Conservation (phyloP, 2,888 invertebrate genomes). For the Latrodectus hesperus region DNA sequence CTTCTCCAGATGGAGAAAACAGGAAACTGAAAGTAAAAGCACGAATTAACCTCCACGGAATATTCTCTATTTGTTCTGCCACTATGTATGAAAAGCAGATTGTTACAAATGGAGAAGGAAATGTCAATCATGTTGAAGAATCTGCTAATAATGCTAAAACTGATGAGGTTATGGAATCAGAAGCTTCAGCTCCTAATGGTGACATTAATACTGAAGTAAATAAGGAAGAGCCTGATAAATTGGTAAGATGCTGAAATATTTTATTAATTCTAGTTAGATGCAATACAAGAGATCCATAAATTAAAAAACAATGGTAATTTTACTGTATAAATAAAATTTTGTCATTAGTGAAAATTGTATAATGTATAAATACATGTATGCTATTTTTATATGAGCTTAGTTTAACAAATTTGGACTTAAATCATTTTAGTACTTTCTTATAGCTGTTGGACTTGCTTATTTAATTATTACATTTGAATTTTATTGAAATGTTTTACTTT, state of each 20-base stretch:
- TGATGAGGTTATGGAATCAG: constrained; percentile 73
- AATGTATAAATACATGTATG: too few relatives aligned
- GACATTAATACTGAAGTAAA: constrained; percentile 72
- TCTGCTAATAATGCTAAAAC: constrained; percentile 69
- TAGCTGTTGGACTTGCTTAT: too few relatives aligned
- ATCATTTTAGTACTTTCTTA: too few relatives aligned
- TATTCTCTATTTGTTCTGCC: constrained; percentile 90
- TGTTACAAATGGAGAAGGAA: constrained; percentile 23
- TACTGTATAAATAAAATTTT: too few relatives aligned
- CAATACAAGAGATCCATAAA: too few relatives aligned
- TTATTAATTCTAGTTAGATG: too few relatives aligned
- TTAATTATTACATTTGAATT: too few relatives aligned
- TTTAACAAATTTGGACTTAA: too few relatives aligned
- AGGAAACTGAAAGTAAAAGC: constrained; percentile 97
- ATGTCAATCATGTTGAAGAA: constrained; percentile 57
- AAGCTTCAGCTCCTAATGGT: constrained; percentile 63
- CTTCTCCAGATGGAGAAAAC: constrained; percentile 90
- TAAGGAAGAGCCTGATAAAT: constrained; percentile 75
- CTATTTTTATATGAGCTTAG: too few relatives aligned
- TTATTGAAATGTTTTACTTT: too few relatives aligned
- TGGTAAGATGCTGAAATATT: constrained; percentile 63
- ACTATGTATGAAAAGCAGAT: constrained; percentile 77
- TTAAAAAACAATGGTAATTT: too few relatives aligned
- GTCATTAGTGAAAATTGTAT: too few relatives aligned
- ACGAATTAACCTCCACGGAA: constrained; percentile 93